Evolutionary conservation across 1,140 invertebrate genomes (phyloP).

Genomic region (Stenopsyche tienmushanensis): DNA sequence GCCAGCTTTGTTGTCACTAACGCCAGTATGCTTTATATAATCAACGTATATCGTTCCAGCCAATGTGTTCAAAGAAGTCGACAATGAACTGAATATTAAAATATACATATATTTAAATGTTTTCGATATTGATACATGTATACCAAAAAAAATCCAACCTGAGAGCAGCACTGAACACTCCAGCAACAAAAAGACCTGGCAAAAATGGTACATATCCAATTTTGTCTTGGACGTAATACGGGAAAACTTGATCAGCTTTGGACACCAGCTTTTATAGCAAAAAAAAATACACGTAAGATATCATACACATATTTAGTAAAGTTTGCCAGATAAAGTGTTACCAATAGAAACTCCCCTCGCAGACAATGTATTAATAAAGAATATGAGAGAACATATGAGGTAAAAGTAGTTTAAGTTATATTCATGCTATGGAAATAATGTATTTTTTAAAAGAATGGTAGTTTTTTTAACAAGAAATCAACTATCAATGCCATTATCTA

Average conservation of each 20-base stretch:
- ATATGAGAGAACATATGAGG: no score
- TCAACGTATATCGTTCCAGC: slow-evolving; percentile 76
- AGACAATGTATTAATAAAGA: no score
- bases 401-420: no score
- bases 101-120: background rate
- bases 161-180: slow-evolving; percentile 65
- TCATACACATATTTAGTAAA: background rate
- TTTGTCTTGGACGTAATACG: slow-evolving; percentile 59
- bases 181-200: slow-evolving; percentile 65
- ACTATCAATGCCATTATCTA: no score
- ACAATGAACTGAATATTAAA: slow-evolving; percentile 60
- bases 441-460: no score
- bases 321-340: background rate
- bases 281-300: background rate
- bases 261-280: slow-evolving; percentile 33
- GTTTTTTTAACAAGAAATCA: no score
- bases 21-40: slow-evolving; percentile 56
- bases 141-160: slow-evolving; percentile 50
- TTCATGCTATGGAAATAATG: no score
- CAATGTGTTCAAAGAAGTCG: slow-evolving; percentile 78
- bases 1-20: slow-evolving; percentile 51
- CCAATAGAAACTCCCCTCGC: no score
- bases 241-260: slow-evolving; percentile 51
- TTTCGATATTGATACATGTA: background rate
- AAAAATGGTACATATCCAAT: slow-evolving; percentile 55